Percentiles rank a stretch among this genome's conserved stretches.
These are phyloP conservation scores for Alces alces DNA, from an alignment of 2,113 vertebrate species.

Conservation along the genomic window DNA sequence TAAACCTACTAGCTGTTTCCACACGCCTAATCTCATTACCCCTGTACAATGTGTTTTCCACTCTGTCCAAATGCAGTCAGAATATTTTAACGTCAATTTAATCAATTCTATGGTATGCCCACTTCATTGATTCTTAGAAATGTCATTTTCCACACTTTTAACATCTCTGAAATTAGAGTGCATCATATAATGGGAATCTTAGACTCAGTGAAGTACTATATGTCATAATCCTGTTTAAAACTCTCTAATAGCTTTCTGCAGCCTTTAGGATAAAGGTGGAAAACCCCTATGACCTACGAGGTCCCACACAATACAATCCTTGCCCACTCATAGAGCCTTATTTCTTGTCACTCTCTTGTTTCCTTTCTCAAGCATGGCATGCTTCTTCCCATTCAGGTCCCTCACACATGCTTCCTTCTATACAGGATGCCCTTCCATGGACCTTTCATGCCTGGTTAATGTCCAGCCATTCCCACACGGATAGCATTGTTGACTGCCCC, in stretches of 20 bases:
- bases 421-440: neutral
- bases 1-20: neutral
- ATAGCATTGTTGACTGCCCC: neutral
- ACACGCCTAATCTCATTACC: neutral
- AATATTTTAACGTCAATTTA: neutral
- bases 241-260: neutral
- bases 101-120: neutral
- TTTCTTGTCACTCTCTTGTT: neutral
- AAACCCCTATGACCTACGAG: neutral
- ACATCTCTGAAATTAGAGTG: neutral
- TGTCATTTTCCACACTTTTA: neutral
- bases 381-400: neutral
- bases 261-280: neutral
- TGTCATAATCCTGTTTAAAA: neutral
- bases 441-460: neutral
- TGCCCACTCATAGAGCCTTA: neutral
- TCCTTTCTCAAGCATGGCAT: neutral
- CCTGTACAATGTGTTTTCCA: neutral
- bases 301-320: neutral
- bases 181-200: neutral
- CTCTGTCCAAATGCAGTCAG: neutral
- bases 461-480: neutral
- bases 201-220: neutral
- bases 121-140: constrained; percentile 1
- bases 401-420: neutral